Evolutionary conservation across 2,888 invertebrate species (phyloP).

Genomic region (Drosophila anomelani): DNA sequence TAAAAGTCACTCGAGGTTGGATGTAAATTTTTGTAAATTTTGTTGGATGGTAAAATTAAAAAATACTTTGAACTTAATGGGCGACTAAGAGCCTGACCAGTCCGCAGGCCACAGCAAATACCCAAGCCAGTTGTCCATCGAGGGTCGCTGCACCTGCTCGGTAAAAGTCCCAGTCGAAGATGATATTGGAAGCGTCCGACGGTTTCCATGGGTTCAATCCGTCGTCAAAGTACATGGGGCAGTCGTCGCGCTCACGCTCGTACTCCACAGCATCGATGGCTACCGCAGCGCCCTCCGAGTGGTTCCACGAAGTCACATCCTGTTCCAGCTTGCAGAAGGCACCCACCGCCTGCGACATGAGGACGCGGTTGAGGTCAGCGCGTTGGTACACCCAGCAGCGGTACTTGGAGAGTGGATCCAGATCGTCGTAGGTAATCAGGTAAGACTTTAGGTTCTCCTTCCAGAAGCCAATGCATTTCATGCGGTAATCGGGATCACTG

Average conservation of each 20-base stretch:
- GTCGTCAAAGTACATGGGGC: constrained; percentile 98
- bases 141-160: constrained; percentile 69
- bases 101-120: constrained; percentile 34
- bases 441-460: constrained; percentile 99
- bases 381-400: constrained; percentile 99
- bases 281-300: constrained; percentile 96
- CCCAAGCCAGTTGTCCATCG: constrained; percentile 14
- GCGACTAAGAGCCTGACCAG: constrained; percentile 42
- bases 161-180: constrained; percentile 88
- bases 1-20: constrained; percentile 19
- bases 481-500: constrained; percentile 96
- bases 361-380: constrained; percentile 94
- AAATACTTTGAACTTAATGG: constrained; percentile 41
- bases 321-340: constrained; percentile 96
- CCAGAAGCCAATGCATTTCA: constrained; percentile 99
- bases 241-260: constrained; percentile 97
- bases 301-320: constrained; percentile 94
- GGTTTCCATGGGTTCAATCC: constrained; percentile 94
- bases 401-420: constrained; percentile 97
- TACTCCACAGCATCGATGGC: constrained; percentile 95
- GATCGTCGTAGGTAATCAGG: constrained; percentile 96
- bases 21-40: constrained; percentile 24
- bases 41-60: constrained; percentile 33
- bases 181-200: constrained; percentile 89
- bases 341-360: constrained; percentile 94